Percentiles rank a stretch among this genome's conserved stretches.
Evolutionary conservation across 1,140 invertebrate genomes (phyloP).

Genomic region (Drosophila kepulauana): DNA sequence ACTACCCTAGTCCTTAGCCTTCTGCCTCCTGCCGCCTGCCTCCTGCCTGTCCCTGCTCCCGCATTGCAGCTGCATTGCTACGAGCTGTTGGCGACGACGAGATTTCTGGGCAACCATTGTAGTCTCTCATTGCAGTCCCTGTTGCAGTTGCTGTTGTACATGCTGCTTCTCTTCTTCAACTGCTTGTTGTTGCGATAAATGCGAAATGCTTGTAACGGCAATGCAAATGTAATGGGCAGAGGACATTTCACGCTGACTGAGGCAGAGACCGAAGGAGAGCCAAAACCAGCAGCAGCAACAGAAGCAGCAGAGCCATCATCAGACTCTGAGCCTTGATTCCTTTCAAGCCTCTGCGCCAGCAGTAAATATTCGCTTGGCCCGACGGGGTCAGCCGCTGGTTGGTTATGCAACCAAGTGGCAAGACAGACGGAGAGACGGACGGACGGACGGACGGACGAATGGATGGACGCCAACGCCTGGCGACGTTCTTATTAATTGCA

Average conservation of each 20-base stretch:
- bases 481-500: conserved; percentile 77
- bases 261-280: not conserved
- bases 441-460: conserved; percentile 47
- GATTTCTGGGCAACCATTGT: conserved; percentile 72
- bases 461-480: conserved; percentile 29
- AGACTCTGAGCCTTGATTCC: conserved; percentile 19
- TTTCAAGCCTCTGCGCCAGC: conserved; percentile 25
- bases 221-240: conserved; percentile 82
- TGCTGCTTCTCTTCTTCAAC: no score
- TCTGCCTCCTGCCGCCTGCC: no score
- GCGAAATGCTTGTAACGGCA: conserved; percentile 83
- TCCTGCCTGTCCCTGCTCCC: not conserved
- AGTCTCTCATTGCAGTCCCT: conserved; percentile 29
- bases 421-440: conserved; percentile 32
- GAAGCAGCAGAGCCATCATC: not conserved
- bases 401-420: conserved; percentile 66
- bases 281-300: not conserved
- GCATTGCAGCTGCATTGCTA: conserved; percentile 59
- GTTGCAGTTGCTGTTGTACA: conserved; percentile 13
- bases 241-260: conserved; percentile 69
- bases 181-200: conserved; percentile 68
- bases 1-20: conserved; percentile 8
- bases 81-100: conserved; percentile 73
- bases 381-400: conserved; percentile 55
- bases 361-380: conserved; percentile 64